A percentile compares a stretch with the other conserved stretches of the same genome.
phyloP scores from a whole-genome alignment of 2,797 vertebrate genomes.

The Xyrichtys novacula region DNA sequence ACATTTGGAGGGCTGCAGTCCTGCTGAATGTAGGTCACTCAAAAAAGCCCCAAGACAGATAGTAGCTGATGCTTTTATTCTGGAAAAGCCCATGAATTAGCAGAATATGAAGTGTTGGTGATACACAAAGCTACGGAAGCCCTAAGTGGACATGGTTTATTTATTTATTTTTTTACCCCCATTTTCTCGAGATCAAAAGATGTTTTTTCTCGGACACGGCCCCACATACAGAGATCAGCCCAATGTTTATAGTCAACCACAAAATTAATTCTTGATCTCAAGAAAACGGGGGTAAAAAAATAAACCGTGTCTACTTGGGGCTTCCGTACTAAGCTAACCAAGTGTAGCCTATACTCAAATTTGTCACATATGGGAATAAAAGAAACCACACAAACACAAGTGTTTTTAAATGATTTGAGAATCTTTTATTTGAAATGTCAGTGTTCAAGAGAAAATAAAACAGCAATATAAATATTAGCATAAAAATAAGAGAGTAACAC shows the following conservation, averaged over 20 bases:
- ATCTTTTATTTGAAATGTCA: conserved; percentile 97
- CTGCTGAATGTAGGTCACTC: conserved; percentile 35
- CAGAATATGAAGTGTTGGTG: not conserved
- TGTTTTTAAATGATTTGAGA: conserved; percentile 82
- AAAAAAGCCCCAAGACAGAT: conserved; percentile 8
- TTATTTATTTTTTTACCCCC: too few species aligned
- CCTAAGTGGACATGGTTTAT: too few species aligned
- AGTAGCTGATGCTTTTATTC: not conserved
- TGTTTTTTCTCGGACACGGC: too few species aligned
- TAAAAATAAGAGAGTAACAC: conserved; percentile 98
- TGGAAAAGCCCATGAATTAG: not conserved
- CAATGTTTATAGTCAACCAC: too few species aligned
- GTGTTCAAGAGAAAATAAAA: conserved; percentile 93
- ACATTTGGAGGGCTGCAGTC: not conserved
- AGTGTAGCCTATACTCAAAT: not conserved
- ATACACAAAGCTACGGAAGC: not conserved
- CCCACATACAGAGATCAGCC: too few species aligned
- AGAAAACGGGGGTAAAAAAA: too few species aligned
- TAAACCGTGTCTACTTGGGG: too few species aligned
- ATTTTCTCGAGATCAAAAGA: too few species aligned
- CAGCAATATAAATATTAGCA: conserved; percentile 99
- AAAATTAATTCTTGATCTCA: too few species aligned
- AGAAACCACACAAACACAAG: conserved; percentile 38
- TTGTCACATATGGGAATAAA: not conserved
- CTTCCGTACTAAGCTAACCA: too few species aligned